Evolutionary conservation across 2,113 vertebrate species (phyloP), one percentile per base, ranked within the genome.

Genomic region (Benitochromis conjunctus): DNA sequence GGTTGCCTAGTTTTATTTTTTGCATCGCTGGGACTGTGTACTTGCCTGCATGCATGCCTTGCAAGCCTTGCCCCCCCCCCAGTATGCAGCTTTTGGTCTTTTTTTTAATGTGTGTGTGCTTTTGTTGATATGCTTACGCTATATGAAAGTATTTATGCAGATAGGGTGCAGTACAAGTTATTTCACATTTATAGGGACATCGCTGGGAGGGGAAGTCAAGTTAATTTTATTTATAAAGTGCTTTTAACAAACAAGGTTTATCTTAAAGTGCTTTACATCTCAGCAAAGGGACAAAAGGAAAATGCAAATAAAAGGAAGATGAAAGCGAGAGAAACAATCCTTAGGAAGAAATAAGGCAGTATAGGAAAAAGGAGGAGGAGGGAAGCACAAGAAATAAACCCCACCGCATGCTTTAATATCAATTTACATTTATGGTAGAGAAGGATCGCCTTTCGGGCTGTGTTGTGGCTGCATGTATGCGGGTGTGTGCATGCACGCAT

Each of bases 221-320:
- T 82, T 71, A 87, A 60, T 91, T 93, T 64, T 93, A 89, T 89
- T 91, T 86, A 86, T 88, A 80, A 89, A 89, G 82, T 86, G 79
- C 83, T 93, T 90, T 87, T 89, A 88, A 82, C 78, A 89, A 94
- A 91, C 84, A 80, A 66, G 84, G 66, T 88, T 92, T 91, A 86
- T 89, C 85, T 87, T 54, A 80, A 83, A 85, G 89, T 88, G 84
- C 86, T 84, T 88, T 83, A 84, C 26, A 82, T 89, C 86, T 85
- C 57, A 2, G 46, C 53, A 87, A 82, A 88, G 83, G 36, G 78
- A 87, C 71, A 83, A 81, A 81, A 84, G 90, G 84, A 90, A 90
- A 83, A 91, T 81, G 80, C 82, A 87, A 86, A 85, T 86, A 62
- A 79, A 85, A 64, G 46, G 2, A 24, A 88, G 78, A 83, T 86